Base-by-base conservation (phyloP, 2,113 vertebrate species). In the Rhagologus leucostigma region DNA sequence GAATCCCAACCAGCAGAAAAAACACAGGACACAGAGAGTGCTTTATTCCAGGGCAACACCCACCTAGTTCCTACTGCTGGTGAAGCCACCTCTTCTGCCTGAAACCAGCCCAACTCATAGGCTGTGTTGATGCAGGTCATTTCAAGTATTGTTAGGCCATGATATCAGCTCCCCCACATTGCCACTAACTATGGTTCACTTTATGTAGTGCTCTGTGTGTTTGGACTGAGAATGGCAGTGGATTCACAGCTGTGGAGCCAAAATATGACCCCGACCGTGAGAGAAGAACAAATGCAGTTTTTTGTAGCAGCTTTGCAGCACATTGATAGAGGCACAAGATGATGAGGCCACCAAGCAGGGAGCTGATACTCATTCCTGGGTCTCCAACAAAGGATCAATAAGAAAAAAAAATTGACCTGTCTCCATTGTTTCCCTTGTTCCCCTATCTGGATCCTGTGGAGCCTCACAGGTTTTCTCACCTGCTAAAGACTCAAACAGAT, bases 271-370 rank as follows among this genome's bases (percentile, higher is more conserved):
- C 15, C 65, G 57, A 24, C n/a, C 2, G 1, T 10, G 23, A 29
- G 3, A 70, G 39, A 49, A 79, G n/a, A 32, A 53, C 21, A 85
- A 65, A 79, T 21, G 7, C 3, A 10, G 13, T 22, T 46, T 44
- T 59, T 32, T 44, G 46, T 30, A 37, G 39, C 32, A 76, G 29
- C 10, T 90, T 68, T 77, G 71, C 20, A 63, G 47, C 29, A 46
- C 0, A 0, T 21, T 69, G 30, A 35, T 23, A 49, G 33, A 62
- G 16, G 13, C 4, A 1, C 19, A 55, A 26, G 42, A 11, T 22
- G 32, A 87, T 42, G 37, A 85, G 35, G 52, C 35, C 42, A 62
- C 42, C 32, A 57, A 41, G 23, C 53, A 60, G 29, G 22, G 18
- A 85, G 44, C 11, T 70, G 50, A 64, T 64, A 46, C 7, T 80